phyloP scores from a whole-genome alignment of 2,888 invertebrate genomes.

The Drosophila conformis region DNA sequence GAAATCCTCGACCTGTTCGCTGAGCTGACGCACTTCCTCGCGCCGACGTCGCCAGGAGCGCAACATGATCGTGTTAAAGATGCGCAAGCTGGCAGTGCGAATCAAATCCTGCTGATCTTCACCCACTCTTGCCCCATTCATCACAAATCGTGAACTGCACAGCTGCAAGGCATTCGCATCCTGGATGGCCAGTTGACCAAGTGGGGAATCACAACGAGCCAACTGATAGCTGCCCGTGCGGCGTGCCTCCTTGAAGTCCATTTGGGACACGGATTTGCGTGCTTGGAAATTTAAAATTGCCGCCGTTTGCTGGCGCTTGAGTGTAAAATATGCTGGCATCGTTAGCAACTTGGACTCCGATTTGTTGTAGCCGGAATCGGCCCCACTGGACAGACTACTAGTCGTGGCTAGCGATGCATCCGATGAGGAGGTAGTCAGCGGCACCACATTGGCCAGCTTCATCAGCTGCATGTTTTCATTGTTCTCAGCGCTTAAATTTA shows the following conservation, averaged over 20 bases:
- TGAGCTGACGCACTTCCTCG: constrained; percentile 81
- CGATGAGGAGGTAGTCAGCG: constrained; percentile 73
- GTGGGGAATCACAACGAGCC: constrained; percentile 10
- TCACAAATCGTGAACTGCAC: constrained; percentile 31
- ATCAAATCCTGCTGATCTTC: constrained; percentile 52
- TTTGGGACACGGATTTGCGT: constrained; percentile 81
- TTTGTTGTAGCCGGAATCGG: neutral
- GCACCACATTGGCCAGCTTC: constrained; percentile 41
- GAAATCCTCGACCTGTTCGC: constrained; percentile 73
- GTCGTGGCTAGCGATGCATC: constrained; percentile 53
- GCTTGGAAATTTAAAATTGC: constrained; percentile 71
- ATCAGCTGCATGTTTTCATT: constrained; percentile 31
- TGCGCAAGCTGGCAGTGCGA: constrained; percentile 79
- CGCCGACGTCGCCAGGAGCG: constrained; percentile 83
- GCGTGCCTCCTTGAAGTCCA: constrained; percentile 79
- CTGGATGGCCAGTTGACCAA: constrained; percentile 46
- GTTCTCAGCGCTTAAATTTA: constrained; percentile 30
- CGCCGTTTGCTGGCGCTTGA: constrained; percentile 68
- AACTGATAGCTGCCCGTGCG: constrained; percentile 64
- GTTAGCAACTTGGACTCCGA: constrained; percentile 11
- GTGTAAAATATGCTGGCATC: constrained; percentile 45
- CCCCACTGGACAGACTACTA: constrained; percentile 23
- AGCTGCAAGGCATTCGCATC: constrained; percentile 36
- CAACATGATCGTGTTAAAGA: constrained; percentile 83
- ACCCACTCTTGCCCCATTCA: constrained; percentile 23